Evolutionary conservation across 2,113 vertebrate genomes (phyloP).

Genomic region (Struthio camelus): DNA sequence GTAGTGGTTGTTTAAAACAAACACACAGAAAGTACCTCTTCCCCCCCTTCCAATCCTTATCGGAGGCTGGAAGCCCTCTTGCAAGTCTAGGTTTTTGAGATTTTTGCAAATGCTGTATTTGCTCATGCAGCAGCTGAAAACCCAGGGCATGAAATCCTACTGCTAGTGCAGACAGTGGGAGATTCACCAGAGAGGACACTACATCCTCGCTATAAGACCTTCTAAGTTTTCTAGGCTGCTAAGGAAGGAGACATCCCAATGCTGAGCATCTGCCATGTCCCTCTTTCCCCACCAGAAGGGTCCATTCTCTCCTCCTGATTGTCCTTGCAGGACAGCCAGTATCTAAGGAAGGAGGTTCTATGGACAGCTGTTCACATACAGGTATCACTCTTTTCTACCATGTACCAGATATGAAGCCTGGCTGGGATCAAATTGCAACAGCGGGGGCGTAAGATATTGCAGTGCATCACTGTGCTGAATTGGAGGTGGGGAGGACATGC

Average conservation of each 20-base stretch:
- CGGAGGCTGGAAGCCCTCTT: neutral
- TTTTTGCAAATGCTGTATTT: neutral
- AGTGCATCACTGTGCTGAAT: neutral
- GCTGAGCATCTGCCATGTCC: neutral
- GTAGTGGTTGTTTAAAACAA: neutral
- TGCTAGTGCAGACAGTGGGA: neutral
- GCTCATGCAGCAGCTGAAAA: neutral
- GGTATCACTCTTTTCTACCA: neutral
- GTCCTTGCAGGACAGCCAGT: neutral
- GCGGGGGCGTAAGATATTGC: neutral
- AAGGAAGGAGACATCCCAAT: neutral
- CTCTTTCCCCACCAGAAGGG: neutral
- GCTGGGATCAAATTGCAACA: neutral
- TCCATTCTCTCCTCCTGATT: neutral
- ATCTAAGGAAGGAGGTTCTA: neutral
- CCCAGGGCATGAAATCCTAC: accelerated
- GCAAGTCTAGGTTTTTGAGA: neutral
- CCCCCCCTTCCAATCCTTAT: neutral
- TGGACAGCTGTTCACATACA: neutral
- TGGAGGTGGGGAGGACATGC: neutral
- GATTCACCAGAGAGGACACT: neutral
- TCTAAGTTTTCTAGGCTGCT: neutral
- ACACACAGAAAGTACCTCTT: neutral
- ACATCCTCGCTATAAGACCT: neutral
- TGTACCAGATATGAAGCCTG: neutral